A percentile compares a stretch with the other conserved stretches of the same genome.
These are phyloP conservation scores for Paedocypris micromegethes DNA, from an alignment of 2,797 vertebrate genomes.

Conservation along the genomic window DNA sequence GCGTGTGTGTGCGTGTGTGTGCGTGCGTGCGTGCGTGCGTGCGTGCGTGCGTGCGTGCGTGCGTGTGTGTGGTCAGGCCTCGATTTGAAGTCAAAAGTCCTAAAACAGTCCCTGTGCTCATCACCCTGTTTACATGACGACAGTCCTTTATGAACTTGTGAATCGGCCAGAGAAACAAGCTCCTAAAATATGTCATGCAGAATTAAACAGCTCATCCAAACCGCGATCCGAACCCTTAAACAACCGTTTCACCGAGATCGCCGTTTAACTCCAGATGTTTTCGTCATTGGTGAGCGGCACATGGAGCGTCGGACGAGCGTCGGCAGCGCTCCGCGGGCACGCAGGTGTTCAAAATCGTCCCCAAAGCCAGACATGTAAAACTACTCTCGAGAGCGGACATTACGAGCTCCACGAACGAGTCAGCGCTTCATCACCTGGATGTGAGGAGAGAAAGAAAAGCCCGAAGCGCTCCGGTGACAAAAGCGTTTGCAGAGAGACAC, in stretches of 20 bases:
- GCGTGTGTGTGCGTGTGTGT: too few relatives aligned
- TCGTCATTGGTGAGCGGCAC: slow-evolving; percentile 28
- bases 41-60: too few relatives aligned
- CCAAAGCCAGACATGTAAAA: not conserved
- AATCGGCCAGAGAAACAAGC: not conserved
- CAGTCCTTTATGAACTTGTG: slow-evolving; percentile 23
- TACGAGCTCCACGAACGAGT: slow-evolving; percentile 2
- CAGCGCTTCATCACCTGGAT: slow-evolving; percentile 29
- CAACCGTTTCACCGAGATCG: slow-evolving; percentile 4
- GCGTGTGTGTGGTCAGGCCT: not conserved
- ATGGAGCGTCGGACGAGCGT: slow-evolving; percentile 29
- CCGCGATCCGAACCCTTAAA: not conserved
- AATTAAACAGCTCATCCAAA: slow-evolving; percentile 3
- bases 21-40: too few relatives aligned
- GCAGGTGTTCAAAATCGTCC: slow-evolving; percentile 31
- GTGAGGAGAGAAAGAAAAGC: not conserved
- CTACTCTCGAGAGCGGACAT: slow-evolving; percentile 3
- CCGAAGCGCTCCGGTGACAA: slow-evolving; percentile 17
- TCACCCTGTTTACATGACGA: not conserved
- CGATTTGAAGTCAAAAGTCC: not conserved
- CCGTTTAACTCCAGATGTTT: slow-evolving; percentile 18
- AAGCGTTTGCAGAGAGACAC: slow-evolving; percentile 20
- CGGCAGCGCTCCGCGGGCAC: slow-evolving; percentile 15
- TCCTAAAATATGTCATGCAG: not conserved
- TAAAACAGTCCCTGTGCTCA: not conserved